Evolutionary conservation across 1,140 invertebrate genomes (phyloP).

Genomic region (Thereuonema tuberculata): DNA sequence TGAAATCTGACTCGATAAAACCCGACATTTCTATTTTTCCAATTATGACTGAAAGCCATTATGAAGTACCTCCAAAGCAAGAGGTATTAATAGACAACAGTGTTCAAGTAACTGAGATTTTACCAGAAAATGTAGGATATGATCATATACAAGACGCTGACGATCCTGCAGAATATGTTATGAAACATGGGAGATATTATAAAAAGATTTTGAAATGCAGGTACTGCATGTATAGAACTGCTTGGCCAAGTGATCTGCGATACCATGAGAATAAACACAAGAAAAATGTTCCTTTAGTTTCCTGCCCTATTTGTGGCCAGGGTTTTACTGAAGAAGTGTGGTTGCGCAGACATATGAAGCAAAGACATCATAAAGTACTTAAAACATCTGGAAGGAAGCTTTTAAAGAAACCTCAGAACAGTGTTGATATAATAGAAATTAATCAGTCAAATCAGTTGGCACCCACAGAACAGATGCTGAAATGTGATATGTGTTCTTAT

Average conservation of each 20-base stretch:
- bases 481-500: conserved; percentile 24
- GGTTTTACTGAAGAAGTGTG: too few relatives aligned
- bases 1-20: background rate
- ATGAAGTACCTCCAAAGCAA: background rate
- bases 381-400: too few relatives aligned
- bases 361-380: too few relatives aligned
- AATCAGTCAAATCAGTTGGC: too few relatives aligned
- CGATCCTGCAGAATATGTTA: background rate
- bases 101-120: too few relatives aligned
- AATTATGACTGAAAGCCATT: background rate
- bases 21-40: background rate
- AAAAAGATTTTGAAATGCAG: background rate
- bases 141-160: too few relatives aligned
- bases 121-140: too few relatives aligned
- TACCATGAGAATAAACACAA: background rate
- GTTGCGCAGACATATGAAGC: too few relatives aligned
- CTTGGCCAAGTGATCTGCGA: background rate
- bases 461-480: too few relatives aligned
- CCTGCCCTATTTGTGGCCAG: too few relatives aligned
- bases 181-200: background rate
- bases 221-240: background rate
- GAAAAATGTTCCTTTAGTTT: background rate
- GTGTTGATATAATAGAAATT: too few relatives aligned
- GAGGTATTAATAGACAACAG: background rate
- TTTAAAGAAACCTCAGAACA: too few relatives aligned